Evolutionary conservation across 53 echinoderm and acorn worm genomes (phyloP), one percentile per base, ranked within the genome.

Genomic region (Glandiceps talaboti): DNA sequence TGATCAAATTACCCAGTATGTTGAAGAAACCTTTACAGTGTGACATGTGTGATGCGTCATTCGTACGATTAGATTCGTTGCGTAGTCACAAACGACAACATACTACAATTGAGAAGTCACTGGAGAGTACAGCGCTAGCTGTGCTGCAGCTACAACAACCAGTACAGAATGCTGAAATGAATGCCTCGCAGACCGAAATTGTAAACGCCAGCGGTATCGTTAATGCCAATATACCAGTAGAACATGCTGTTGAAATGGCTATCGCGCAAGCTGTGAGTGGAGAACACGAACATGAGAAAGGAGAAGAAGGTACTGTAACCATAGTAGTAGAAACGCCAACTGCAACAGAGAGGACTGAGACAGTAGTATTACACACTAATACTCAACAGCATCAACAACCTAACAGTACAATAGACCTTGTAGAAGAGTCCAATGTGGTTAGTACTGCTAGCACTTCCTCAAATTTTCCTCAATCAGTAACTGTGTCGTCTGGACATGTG

Each of bases 31-130:
- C 87, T 33, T 87, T 74, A 26, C 28, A 29, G 76, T 92, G 92
- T 74, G 79, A 81, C 28, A 76, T 79, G 14, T 92, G 92, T 74
- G 76, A 79, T 20, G 92, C 87, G 30, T 83, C 85, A 1, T 92
- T 92, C 82, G 81, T 92, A 31, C 82, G 92, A 27, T 85, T 85
- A 75, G 92, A 92, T 33, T 92, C 92, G 0, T 79, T 83, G 31
- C 29, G 83, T 75, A 92, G 89, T 76, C 92, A 92, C 28, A 76
- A 64, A 27, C 78, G 92, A 79, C 92, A 92, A 79, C 92, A 92
- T 76, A 74, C 80, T 1, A 74, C 31, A 31, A 74, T 82, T 1
- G 74, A 77, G 1, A 73, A 83, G 73, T 33, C 78, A 1, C 32
- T 79, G 32, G 83, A 90, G 80, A 90, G 86, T 74, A 81, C 83